phyloP scores from a whole-genome alignment of 1,140 invertebrate genomes.

The Cephus cinctus region DNA sequence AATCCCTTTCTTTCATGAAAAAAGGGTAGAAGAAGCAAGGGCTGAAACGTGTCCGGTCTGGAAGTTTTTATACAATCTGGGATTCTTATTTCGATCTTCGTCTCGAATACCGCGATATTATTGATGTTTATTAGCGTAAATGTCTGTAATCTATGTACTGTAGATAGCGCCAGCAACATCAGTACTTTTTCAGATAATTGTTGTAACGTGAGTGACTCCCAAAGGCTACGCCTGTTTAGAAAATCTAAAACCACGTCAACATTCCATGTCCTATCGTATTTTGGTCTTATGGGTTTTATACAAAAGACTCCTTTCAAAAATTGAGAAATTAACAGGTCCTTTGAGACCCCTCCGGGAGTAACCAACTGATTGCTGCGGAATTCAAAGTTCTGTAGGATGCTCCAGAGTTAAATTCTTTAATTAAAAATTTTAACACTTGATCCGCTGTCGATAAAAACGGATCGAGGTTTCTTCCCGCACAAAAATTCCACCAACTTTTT shows the following conservation, averaged over 20 bases:
- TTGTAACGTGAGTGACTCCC: slow-evolving; percentile 3
- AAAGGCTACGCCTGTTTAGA: not conserved
- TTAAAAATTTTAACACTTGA: slow-evolving; percentile 17
- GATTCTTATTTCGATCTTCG: slow-evolving; percentile 18
- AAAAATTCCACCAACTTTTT: slow-evolving; percentile 12
- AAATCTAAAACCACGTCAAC: slow-evolving; percentile 19
- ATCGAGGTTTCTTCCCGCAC: not conserved
- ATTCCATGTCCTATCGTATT: slow-evolving; percentile 23
- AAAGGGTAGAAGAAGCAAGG: slow-evolving; percentile 13
- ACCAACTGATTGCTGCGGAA: slow-evolving; percentile 27
- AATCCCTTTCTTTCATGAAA: slow-evolving; percentile 4
- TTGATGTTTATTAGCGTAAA: slow-evolving; percentile 13
- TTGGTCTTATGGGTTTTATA: slow-evolving; percentile 14
- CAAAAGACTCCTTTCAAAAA: slow-evolving; percentile 20
- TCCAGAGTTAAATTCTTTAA: slow-evolving; percentile 9
- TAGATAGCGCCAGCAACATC: slow-evolving; percentile 12
- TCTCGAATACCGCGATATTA: slow-evolving; percentile 10
- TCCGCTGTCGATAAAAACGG: slow-evolving; percentile 8
- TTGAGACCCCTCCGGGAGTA: slow-evolving; percentile 10
- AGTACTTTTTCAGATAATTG: slow-evolving; percentile 13
- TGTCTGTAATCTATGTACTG: slow-evolving; percentile 19
- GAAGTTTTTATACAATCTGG: slow-evolving; percentile 21
- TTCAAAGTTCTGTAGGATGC: slow-evolving; percentile 21
- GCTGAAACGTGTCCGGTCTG: slow-evolving; percentile 5
- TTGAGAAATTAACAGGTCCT: slow-evolving; percentile 13